These are phyloP conservation scores for Sinocyclocheilus anophthalmus DNA, from an alignment of 2,113 vertebrate genomes.

Conservation along the genomic window DNA sequence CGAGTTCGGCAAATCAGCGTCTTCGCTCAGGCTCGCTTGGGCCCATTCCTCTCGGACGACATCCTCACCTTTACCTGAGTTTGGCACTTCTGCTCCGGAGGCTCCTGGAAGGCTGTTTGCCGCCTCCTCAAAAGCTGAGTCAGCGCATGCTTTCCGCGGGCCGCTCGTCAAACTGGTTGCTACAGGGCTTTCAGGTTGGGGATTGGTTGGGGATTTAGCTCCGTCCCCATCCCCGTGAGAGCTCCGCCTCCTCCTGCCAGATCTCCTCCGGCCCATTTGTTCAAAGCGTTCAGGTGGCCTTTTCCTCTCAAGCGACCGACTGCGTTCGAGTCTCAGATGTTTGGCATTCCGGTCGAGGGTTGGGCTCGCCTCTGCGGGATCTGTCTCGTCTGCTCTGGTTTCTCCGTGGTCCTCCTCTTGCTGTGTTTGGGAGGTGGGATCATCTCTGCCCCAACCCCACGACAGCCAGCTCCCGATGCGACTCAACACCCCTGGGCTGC, in stretches of 20 bases:
- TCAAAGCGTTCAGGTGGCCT: conserved; percentile 9
- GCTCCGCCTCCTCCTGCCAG: conserved; percentile 65
- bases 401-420: conserved; percentile 6
- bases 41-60: conserved; percentile 5
- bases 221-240: conserved; percentile 63
- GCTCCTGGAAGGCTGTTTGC: not conserved
- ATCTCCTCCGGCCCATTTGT: conserved; percentile 70
- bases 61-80: not conserved
- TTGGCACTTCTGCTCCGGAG: not conserved
- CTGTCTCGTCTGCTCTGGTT: conserved; percentile 6
- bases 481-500: conserved; percentile 70
- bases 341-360: conserved; percentile 58
- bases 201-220: conserved; percentile 46
- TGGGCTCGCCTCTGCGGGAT: conserved; percentile 57
- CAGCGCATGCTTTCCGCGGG: conserved; percentile 50
- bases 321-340: conserved; percentile 64
- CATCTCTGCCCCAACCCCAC: conserved; percentile 63
- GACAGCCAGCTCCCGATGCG: conserved; percentile 76
- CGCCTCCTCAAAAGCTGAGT: conserved; percentile 10
- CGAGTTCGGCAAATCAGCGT: conserved; percentile 23
- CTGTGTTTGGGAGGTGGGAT: conserved; percentile 31
- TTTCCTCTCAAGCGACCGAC: conserved; percentile 23
- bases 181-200: conserved; percentile 34
- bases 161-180: conserved; percentile 30
- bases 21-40: conserved; percentile 42